A percentile compares a stretch with the other conserved stretches of the same genome.
Evolutionary conservation across 2,888 invertebrate species (phyloP).

Genomic region (Ochropacha duplaris): DNA sequence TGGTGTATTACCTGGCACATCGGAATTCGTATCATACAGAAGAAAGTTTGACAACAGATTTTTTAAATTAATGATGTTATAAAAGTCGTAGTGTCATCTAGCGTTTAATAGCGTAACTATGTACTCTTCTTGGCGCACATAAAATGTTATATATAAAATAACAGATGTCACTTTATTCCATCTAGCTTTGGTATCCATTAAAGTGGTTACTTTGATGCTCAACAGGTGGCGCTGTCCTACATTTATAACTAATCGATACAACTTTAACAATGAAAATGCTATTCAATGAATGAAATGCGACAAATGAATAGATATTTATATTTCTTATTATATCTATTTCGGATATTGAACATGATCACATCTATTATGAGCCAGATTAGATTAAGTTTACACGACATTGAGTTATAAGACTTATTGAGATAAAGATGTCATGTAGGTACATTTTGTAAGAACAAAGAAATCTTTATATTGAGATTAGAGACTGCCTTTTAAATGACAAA

Average conservation of each 20-base stretch:
- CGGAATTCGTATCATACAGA: too few relatives aligned
- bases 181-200: background rate
- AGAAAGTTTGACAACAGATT: too few relatives aligned
- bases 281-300: background rate
- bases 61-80: too few relatives aligned
- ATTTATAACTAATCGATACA: background rate
- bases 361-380: background rate
- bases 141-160: too few relatives aligned
- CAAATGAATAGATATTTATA: background rate
- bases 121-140: background rate
- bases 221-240: background rate
- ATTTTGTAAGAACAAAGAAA: background rate
- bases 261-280: background rate
- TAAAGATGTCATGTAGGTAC: background rate
- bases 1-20: too few relatives aligned
- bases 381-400: background rate
- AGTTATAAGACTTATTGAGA: background rate
- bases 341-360: background rate
- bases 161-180: background rate
- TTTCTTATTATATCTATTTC: background rate
- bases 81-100: slow-evolving; percentile 2
- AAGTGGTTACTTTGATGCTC: background rate
- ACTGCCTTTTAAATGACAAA: background rate
- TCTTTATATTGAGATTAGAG: background rate
- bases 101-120: background rate